Conservation (phyloP, 2,888 invertebrate genomes). For the Steromphala cineraria region DNA sequence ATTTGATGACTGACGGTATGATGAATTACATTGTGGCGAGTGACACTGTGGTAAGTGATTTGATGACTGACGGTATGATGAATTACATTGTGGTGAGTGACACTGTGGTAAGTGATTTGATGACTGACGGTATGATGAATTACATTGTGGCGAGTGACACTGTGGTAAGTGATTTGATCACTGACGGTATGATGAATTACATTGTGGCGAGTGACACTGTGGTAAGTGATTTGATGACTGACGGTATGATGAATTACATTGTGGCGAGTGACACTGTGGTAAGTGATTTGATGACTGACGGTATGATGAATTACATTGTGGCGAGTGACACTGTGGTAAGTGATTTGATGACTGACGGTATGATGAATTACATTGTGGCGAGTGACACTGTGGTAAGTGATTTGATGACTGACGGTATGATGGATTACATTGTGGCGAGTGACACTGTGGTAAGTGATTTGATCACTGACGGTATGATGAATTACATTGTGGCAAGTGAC, state of each 20-base stretch:
- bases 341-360: not conserved
- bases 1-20: not conserved
- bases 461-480: not conserved
- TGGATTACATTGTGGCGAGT: no score
- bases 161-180: not conserved
- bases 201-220: no score
- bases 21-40: no score
- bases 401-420: not conserved
- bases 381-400: not conserved
- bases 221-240: not conserved
- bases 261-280: not conserved
- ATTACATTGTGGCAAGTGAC: no score
- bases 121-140: no score
- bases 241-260: no score
- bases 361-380: no score
- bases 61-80: not conserved
- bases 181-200: no score
- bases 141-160: no score
- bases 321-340: not conserved
- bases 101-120: not conserved
- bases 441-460: not conserved
- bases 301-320: no score
- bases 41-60: not conserved
- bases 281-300: not conserved
- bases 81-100: no score